A percentile compares a stretch with the other conserved stretches of the same genome.
These are phyloP conservation scores for Mastomys coucha DNA, from an alignment of 2,113 vertebrate species.

Conservation along the genomic window DNA sequence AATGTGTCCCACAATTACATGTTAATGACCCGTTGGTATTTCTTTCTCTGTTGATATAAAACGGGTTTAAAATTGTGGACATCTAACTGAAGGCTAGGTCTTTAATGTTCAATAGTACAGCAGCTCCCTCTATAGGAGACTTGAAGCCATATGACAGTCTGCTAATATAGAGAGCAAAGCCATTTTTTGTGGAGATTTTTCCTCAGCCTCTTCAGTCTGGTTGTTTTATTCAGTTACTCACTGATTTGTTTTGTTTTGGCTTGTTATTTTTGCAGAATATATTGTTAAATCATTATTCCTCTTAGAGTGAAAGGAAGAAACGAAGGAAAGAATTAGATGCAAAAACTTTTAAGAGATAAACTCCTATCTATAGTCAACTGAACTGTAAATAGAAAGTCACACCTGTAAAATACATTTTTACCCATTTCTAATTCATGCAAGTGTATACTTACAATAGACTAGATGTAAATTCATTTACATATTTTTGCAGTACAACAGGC, in stretches of 20 bases:
- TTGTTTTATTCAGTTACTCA: slow-evolving; percentile 32
- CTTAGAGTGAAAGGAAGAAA: neutral
- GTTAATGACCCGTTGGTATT: slow-evolving; percentile 72
- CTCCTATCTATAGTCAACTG: neutral
- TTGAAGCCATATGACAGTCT: neutral
- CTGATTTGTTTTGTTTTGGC: slow-evolving; percentile 2
- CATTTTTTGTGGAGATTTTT: neutral
- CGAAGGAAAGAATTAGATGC: neutral
- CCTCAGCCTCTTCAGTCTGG: neutral
- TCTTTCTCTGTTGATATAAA: slow-evolving; percentile 73
- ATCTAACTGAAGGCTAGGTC: neutral
- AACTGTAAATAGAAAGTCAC: slow-evolving; percentile 21
- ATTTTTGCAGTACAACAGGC: neutral
- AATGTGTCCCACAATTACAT: slow-evolving; percentile 60
- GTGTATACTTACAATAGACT: neutral
- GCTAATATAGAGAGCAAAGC: slow-evolving; percentile 33
- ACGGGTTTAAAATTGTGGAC: slow-evolving; percentile 50
- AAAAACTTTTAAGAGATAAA: neutral
- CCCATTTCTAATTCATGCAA: slow-evolving; percentile 1
- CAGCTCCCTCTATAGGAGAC: slow-evolving; percentile 76
- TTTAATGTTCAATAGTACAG: slow-evolving; percentile 40
- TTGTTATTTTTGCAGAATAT: neutral
- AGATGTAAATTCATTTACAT: neutral
- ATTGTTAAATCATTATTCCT: slow-evolving; percentile 19
- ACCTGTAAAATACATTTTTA: neutral